phyloP scores from a whole-genome alignment of 2,888 invertebrate genomes.

The Drosophila melanosoma region DNA sequence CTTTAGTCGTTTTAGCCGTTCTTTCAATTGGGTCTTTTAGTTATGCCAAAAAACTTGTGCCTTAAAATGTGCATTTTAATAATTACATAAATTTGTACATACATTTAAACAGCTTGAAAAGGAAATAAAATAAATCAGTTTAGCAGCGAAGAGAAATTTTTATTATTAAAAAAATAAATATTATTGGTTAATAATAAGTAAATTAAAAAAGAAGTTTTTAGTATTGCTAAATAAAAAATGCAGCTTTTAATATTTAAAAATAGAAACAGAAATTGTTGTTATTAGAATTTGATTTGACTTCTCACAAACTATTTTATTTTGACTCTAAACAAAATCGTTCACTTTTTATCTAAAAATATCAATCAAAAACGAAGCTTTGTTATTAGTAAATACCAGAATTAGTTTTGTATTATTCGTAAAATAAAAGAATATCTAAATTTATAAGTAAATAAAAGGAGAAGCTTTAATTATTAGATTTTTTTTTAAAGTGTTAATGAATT shows the following conservation, averaged over 20 bases:
- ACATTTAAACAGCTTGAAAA: not conserved
- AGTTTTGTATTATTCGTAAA: not conserved
- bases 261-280: not conserved
- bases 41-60: not conserved
- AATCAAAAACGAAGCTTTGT: not conserved
- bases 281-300: not conserved
- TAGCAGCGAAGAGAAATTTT: not conserved
- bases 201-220: not conserved
- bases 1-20: slow-evolving; percentile 3
- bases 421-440: not conserved
- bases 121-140: not conserved
- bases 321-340: not conserved
- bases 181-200: not conserved
- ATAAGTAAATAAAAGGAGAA: not conserved
- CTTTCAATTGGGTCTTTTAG: not conserved
- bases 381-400: not conserved
- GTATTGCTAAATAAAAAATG: not conserved
- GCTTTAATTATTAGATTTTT: not conserved
- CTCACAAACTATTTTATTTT: not conserved
- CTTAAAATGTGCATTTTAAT: not conserved
- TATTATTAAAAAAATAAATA: not conserved
- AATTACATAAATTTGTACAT: not conserved
- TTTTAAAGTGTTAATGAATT: not conserved
- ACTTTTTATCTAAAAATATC: not conserved
- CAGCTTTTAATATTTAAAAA: not conserved